Base-by-base conservation (phyloP, 2,113 vertebrate species). In the Muntiacus muntjak region DNA sequence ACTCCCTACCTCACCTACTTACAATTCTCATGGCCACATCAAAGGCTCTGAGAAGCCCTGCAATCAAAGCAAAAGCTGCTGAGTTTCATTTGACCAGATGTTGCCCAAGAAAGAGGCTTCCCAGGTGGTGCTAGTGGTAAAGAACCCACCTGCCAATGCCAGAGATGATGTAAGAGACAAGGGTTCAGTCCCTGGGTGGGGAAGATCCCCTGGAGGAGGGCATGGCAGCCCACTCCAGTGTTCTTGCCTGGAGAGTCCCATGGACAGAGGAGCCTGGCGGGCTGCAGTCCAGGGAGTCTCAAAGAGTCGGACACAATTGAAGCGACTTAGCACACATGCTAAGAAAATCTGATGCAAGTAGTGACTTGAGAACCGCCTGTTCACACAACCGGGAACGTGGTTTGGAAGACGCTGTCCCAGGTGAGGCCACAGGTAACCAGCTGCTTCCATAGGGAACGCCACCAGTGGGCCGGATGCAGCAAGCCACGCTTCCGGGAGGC, bases 371-470 rank as follows among this genome's bases (percentile, higher is more conserved):
- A 81, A 79, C 21, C 26, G 10, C 40, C 17, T 4, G 7, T 36
- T 57, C 45, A 4, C 13, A 54, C 40, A 58, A 4, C 0, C 15
- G 30, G 28, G 30, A 45, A 26, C 0, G 0, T 10, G 40, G 30
- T 16, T 47, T 7, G 9, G 83, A 50, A 57, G 36, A 30, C 0
- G 21, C 81, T 25, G 17, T 26, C 43, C 7, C 4, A 0, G 14
- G 33, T 1, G 19, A 82, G 67, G 74, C 40, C 71, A 40, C 36
- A 2, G 30, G 25, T 8, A 12, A 3, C 33, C 40, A 47, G 76
- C 33, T 1, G 19, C 74, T 81, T 57, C 71, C 26, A 2, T 0
- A 64, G 6, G 0, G 40, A 40, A 36, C 0, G 1, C 1, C 5
- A 0, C 33, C 58, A 15, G 26, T 5, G 17, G 62, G 13, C 17